Evolutionary conservation across 2,797 vertebrate genomes (phyloP).

Genomic region (Jordanella pulchra): DNA sequence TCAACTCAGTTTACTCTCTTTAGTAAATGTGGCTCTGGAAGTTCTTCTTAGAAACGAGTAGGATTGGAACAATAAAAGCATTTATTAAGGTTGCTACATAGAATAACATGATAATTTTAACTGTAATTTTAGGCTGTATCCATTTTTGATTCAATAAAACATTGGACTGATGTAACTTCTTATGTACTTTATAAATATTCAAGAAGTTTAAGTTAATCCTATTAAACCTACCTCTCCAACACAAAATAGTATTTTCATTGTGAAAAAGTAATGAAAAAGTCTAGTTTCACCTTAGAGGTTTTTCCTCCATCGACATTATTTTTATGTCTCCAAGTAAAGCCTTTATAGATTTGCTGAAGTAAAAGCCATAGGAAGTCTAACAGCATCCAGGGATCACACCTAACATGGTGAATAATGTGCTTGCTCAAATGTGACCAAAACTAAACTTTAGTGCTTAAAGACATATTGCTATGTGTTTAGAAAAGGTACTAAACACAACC

Average conservation of each 20-base stretch:
- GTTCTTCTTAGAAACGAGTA: conserved; percentile 20
- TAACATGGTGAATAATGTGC: too few relatives aligned
- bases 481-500: too few relatives aligned
- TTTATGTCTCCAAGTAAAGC: too few relatives aligned
- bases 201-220: neutral
- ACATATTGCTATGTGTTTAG: too few relatives aligned
- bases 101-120: conserved; percentile 2
- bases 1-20: conserved; percentile 57
- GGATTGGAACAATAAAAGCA: conserved; percentile 11
- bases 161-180: neutral
- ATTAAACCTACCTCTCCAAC: neutral
- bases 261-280: too few relatives aligned
- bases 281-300: neutral
- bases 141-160: neutral
- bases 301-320: too few relatives aligned
- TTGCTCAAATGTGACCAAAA: too few relatives aligned
- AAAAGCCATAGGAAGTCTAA: too few relatives aligned
- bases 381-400: too few relatives aligned
- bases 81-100: conserved; percentile 20
- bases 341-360: too few relatives aligned
- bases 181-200: neutral
- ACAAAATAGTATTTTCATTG: neutral
- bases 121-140: neutral
- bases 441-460: too few relatives aligned
- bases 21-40: conserved; percentile 21